Conservation (phyloP, 2,888 invertebrate genomes). For the Eupithecia subfuscata region DNA sequence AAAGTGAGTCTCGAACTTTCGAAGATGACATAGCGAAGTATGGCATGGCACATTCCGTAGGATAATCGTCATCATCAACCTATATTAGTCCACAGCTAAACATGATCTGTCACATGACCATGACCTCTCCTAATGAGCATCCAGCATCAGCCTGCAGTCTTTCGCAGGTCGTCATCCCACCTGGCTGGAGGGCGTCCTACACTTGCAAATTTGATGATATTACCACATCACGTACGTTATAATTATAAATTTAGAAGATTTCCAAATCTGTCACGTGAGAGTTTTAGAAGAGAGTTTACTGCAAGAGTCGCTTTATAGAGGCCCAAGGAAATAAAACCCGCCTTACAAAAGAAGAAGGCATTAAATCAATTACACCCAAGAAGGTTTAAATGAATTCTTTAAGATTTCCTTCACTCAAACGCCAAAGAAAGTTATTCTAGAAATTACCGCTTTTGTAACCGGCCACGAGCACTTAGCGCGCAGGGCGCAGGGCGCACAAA, state of each 20-base stretch:
- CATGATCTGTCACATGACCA: too few relatives aligned
- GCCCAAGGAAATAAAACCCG: not conserved
- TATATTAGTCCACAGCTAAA: too few relatives aligned
- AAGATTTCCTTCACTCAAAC: constrained; percentile 13
- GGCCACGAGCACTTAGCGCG: constrained; percentile 23
- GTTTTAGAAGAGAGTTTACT: too few relatives aligned
- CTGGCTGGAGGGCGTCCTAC: too few relatives aligned
- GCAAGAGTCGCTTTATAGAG: not conserved
- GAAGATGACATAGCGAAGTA: too few relatives aligned
- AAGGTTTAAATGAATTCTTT: not conserved
- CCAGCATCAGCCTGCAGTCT: too few relatives aligned
- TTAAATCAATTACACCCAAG: not conserved
- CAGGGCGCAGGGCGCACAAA: constrained; percentile 23
- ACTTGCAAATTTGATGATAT: too few relatives aligned
- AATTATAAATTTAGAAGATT: not conserved
- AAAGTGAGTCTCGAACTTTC: too few relatives aligned
- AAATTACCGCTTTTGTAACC: constrained; percentile 19
- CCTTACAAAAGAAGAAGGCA: not conserved
- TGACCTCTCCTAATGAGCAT: too few relatives aligned
- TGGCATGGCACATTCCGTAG: too few relatives aligned
- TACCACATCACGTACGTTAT: not conserved
- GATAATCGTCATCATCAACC: too few relatives aligned
- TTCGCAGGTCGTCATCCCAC: too few relatives aligned
- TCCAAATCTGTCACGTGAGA: not conserved
- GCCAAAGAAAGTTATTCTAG: constrained; percentile 9